phyloP scores from a whole-genome alignment of 2,113 vertebrate genomes.

The Lipotes vexillifer region DNA sequence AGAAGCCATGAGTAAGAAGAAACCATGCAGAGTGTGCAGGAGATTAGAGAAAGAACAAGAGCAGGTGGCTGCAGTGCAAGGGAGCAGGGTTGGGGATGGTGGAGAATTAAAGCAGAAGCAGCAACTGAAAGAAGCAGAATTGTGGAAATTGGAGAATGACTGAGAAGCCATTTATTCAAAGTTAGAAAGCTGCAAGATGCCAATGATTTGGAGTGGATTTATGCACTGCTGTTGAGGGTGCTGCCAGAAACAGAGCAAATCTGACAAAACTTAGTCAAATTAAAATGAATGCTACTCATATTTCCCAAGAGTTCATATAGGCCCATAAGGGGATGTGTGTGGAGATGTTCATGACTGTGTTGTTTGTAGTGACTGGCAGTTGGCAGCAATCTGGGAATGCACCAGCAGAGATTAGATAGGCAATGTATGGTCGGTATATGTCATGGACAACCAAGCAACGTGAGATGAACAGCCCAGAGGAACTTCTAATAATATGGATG shows the following conservation, averaged over 20 bases:
- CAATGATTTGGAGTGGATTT: not conserved
- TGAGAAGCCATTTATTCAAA: not conserved
- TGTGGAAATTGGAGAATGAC: not conserved
- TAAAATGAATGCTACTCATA: not conserved
- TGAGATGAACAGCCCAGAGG: not conserved
- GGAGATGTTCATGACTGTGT: not conserved
- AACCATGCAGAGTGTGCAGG: not conserved
- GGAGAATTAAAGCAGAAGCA: not conserved
- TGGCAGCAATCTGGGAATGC: not conserved
- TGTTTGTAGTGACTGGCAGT: not conserved
- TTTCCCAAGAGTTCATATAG: not conserved
- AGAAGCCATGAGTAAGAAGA: not conserved
- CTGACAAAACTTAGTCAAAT: constrained; percentile 3
- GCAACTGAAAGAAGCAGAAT: not conserved
- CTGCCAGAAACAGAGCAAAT: not conserved
- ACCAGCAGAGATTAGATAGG: not conserved
- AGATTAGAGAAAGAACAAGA: not conserved
- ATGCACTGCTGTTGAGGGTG: not conserved
- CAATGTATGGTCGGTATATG: not conserved
- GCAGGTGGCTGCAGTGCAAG: not conserved
- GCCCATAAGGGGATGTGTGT: not conserved
- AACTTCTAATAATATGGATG: not conserved
- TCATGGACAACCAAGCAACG: not conserved
- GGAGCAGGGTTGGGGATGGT: not conserved
- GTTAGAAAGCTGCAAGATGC: not conserved